phyloP scores from a whole-genome alignment of 2,113 vertebrate species.

The Todiramphus saurophagus region DNA sequence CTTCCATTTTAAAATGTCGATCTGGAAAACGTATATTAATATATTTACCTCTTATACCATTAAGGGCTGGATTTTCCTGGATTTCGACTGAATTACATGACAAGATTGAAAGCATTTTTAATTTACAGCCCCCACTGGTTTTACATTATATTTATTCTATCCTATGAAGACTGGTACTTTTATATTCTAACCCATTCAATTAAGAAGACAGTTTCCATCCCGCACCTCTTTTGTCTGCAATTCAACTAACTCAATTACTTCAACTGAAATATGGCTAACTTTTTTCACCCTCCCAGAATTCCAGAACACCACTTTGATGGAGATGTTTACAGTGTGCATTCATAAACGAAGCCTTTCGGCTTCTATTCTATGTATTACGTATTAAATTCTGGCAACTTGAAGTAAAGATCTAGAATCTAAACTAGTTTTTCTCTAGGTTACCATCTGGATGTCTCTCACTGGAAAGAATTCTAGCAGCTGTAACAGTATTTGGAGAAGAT shows the following conservation, averaged over 20 bases:
- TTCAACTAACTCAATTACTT: not conserved
- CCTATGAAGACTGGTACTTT: not conserved
- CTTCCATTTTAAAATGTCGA: not conserved
- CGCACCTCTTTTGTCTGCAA: not conserved
- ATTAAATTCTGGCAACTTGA: not conserved
- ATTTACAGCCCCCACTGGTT: not conserved
- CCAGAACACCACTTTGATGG: not conserved
- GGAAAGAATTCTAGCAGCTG: not conserved
- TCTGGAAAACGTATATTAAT: not conserved
- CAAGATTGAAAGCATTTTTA: not conserved
- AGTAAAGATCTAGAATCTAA: not conserved
- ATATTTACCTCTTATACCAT: not conserved
- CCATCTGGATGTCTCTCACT: not conserved
- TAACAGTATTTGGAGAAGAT: not conserved
- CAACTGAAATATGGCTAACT: not conserved
- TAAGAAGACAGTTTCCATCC: not conserved
- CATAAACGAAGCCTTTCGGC: not conserved
- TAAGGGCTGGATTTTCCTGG: not conserved
- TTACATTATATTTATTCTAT: not conserved
- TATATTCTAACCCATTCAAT: not conserved
- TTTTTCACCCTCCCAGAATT: not conserved
- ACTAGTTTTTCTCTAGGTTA: not conserved
- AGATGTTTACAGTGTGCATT: not conserved
- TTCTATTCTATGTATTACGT: not conserved
- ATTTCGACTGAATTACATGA: not conserved